Evolutionary conservation across 2,113 vertebrate species (phyloP).

Genomic region (Mesembrinibis cayennensis): DNA sequence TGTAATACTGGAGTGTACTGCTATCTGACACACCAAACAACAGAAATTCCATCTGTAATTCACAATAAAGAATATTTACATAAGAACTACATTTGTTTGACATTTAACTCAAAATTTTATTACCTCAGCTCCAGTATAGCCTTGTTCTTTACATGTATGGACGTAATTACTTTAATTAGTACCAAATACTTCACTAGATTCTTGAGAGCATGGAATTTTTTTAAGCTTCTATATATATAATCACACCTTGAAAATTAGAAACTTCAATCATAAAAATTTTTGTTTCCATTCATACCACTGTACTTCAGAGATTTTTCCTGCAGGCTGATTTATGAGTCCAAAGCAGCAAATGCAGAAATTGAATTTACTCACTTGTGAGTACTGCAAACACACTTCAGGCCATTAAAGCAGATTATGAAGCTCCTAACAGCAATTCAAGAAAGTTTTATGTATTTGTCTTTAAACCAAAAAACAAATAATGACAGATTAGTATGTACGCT

Average conservation of each 20-base stretch:
- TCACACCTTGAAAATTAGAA: neutral
- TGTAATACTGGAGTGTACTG: neutral
- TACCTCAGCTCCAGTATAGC: neutral
- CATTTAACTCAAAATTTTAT: neutral
- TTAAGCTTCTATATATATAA: neutral
- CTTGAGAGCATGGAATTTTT: neutral
- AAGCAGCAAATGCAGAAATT: neutral
- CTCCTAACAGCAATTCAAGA: neutral
- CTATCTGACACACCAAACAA: neutral
- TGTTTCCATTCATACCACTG: neutral
- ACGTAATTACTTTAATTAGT: neutral
- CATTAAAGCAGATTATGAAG: neutral
- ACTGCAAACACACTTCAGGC: neutral
- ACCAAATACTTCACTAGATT: neutral
- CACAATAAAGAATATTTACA: neutral
- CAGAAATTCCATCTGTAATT: neutral
- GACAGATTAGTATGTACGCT: neutral
- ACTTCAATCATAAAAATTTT: neutral
- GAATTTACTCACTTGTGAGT: neutral
- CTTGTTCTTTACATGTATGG: neutral
- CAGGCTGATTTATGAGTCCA: neutral
- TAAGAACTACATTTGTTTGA: neutral
- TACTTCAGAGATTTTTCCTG: neutral
- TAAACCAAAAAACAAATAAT: neutral
- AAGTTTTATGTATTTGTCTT: neutral